These are phyloP conservation scores for Aleiodes testaceus DNA, from an alignment of 2,888 invertebrate species.

Conservation along the genomic window DNA sequence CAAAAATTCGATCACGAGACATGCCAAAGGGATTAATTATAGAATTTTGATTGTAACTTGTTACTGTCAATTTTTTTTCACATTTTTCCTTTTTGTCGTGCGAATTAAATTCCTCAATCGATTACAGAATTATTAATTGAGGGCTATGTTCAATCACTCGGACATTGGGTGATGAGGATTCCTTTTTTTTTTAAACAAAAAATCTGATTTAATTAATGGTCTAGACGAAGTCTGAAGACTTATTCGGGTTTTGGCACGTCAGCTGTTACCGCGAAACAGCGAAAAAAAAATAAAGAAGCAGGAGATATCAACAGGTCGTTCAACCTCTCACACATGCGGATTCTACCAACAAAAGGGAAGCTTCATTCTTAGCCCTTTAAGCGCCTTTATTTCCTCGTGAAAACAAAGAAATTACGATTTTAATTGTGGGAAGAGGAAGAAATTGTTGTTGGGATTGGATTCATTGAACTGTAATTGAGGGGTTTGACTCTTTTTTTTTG, in stretches of 20 bases:
- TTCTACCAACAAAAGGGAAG: background rate
- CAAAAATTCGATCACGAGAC: constrained; percentile 22
- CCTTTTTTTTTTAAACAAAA: background rate
- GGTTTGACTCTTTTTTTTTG: no score
- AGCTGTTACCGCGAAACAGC: constrained; percentile 24
- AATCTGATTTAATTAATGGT: background rate
- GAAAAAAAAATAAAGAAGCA: constrained; percentile 1
- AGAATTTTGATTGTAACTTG: constrained; percentile 15
- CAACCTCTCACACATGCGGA: constrained; percentile 21
- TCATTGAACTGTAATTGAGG: no score
- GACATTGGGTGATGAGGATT: no score
- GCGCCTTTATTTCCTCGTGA: no score
- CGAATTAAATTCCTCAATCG: constrained; percentile 2
- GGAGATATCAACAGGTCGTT: constrained; percentile 29
- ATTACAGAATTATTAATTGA: background rate
- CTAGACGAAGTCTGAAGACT: constrained; percentile 19
- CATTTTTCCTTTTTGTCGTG: constrained; percentile 15
- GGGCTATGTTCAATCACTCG: background rate
- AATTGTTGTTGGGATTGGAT: no score
- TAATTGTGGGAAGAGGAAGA: no score
- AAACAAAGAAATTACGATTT: no score
- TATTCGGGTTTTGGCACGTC: constrained; percentile 27
- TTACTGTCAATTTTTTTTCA: constrained; percentile 24
- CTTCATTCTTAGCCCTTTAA: background rate
- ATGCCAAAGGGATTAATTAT: constrained; percentile 39